These are phyloP conservation scores for Zhengitettix transpicula DNA, from an alignment of 2,888 invertebrate genomes.

Conservation along the genomic window DNA sequence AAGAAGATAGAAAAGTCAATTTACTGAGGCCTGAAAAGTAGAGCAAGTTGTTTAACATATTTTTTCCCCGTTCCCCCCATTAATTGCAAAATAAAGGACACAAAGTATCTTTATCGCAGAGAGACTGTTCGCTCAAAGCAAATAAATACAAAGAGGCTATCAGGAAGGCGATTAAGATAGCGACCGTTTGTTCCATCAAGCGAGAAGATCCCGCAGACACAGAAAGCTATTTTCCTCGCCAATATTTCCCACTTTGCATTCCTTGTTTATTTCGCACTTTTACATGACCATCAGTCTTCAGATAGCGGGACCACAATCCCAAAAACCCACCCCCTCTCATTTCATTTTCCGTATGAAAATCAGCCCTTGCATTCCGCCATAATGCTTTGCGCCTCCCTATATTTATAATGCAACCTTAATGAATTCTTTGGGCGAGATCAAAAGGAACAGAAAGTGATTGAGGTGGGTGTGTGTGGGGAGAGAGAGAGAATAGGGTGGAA, in stretches of 20 bases:
- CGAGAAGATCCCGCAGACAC: background rate
- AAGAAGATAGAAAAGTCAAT: too few relatives aligned
- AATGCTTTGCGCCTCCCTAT: conserved; percentile 1
- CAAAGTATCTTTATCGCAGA: background rate
- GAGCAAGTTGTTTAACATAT: too few relatives aligned
- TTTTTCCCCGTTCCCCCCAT: background rate
- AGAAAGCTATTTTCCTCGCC: too few relatives aligned
- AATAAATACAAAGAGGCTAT: background rate
- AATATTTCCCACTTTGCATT: too few relatives aligned
- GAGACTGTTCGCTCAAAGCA: background rate
- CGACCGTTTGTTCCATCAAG: background rate
- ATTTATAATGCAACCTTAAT: conserved; percentile 6
- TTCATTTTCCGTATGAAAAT: too few relatives aligned
- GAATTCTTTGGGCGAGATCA: conserved; percentile 8
- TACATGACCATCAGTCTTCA: too few relatives aligned
- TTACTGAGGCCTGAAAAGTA: too few relatives aligned
- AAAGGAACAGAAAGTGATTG: conserved; percentile 6
- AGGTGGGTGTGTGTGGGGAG: background rate
- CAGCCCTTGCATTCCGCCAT: background rate
- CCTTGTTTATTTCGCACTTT: too few relatives aligned
- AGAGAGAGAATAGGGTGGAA: too few relatives aligned
- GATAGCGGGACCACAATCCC: too few relatives aligned
- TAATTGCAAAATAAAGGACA: background rate
- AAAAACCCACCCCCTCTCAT: too few relatives aligned
- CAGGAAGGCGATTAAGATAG: background rate